These are phyloP conservation scores for Netelia inedita DNA, from an alignment of 2,888 invertebrate species.

Conservation along the genomic window DNA sequence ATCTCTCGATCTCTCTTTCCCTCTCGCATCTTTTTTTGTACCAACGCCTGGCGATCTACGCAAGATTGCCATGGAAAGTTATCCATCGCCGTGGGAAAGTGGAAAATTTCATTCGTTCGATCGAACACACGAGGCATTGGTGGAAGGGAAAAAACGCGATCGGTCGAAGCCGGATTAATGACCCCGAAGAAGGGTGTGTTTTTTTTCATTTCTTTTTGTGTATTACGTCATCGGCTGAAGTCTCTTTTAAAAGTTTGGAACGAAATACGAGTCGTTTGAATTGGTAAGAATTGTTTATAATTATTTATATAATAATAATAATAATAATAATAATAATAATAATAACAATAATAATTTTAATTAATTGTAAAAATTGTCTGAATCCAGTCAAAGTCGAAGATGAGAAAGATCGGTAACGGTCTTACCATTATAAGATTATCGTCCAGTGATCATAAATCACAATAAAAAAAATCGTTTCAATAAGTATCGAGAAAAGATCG, in stretches of 20 bases:
- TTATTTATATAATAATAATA: neutral
- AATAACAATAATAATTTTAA: neutral
- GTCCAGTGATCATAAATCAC: slow-evolving; percentile 25
- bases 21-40: slow-evolving; percentile 11
- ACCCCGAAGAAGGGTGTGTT: neutral
- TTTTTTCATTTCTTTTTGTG: neutral
- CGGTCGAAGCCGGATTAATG: neutral
- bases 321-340: neutral
- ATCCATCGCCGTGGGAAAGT: slow-evolving; percentile 52
- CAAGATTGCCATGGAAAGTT: slow-evolving; percentile 42
- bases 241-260: neutral
- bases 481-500: slow-evolving; percentile 11
- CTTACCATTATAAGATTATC: slow-evolving; percentile 1
- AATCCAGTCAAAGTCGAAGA: neutral
- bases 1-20: neutral
- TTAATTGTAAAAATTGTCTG: neutral
- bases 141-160: neutral
- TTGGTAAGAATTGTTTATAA: too few species aligned
- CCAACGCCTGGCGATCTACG: slow-evolving; percentile 18
- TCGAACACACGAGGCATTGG: neutral
- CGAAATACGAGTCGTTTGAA: neutral
- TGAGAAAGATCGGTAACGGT: neutral
- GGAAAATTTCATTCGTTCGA: neutral
- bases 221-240: neutral
- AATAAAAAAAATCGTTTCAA: slow-evolving; percentile 20